Evolutionary conservation across 2,888 invertebrate genomes (phyloP).

Genomic region (Cheilosia urbana): DNA sequence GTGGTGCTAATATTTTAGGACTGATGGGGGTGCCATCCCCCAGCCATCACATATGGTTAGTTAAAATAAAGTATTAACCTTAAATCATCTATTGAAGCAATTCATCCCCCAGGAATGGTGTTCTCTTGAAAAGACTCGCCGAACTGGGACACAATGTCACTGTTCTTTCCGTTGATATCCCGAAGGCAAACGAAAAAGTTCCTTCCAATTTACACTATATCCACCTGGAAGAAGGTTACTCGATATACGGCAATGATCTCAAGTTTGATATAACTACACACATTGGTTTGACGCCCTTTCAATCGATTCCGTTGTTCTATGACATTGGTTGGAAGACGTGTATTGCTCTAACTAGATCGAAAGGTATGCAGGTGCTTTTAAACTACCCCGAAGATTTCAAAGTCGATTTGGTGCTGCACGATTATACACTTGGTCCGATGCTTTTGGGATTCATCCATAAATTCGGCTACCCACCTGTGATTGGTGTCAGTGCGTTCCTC

Average conservation of each 20-base stretch:
- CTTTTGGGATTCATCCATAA: conserved; percentile 80
- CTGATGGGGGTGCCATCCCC: conserved; percentile 77
- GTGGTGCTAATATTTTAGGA: conserved; percentile 76
- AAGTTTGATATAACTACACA: conserved; percentile 13
- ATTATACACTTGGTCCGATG: conserved; percentile 79
- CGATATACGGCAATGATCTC: conserved; percentile 59
- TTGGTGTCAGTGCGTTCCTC: conserved; percentile 78
- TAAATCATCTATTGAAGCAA: conserved; percentile 53
- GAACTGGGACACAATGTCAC: conserved; percentile 78
- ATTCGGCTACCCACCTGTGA: conserved; percentile 80
- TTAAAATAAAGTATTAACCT: conserved; percentile 5
- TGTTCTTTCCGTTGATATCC: conserved; percentile 77
- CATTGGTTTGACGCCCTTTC: conserved; percentile 51
- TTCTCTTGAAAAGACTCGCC: conserved; percentile 73
- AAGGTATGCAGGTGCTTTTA: conserved; percentile 77
- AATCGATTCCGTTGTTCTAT: conserved; percentile 62
- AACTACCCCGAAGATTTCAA: conserved; percentile 79
- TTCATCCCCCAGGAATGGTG: conserved; percentile 76
- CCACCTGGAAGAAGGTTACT: conserved; percentile 78
- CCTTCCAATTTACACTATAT: conserved; percentile 78
- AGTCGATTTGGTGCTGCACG: conserved; percentile 81
- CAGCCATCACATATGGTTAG: conserved; percentile 78
- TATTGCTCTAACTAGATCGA: conserved; percentile 63
- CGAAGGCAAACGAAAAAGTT: conserved; percentile 62
- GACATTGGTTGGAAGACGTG: conserved; percentile 63